Evolutionary conservation across 2,888 invertebrate genomes (phyloP).

Genomic region (Ophion obscuratus): DNA sequence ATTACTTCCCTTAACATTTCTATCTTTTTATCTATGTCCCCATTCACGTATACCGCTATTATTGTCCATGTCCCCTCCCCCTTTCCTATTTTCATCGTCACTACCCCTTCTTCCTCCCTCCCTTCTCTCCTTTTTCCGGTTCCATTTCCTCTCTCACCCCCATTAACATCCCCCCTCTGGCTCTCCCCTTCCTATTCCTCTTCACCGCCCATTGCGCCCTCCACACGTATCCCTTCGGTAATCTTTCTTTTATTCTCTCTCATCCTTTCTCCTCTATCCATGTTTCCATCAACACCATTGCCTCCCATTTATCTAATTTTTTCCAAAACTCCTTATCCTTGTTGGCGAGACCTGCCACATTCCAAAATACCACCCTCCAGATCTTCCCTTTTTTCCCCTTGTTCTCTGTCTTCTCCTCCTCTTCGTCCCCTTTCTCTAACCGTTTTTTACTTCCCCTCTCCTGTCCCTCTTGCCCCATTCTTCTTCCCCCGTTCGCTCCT

Average conservation of each 20-base stretch:
- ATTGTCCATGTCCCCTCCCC: conserved; percentile 36
- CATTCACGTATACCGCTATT: too few relatives aligned
- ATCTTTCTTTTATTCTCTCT: neutral
- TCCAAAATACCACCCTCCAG: too few relatives aligned
- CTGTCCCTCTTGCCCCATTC: neutral
- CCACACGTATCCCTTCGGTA: neutral
- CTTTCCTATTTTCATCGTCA: neutral
- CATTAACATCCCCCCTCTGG: too few relatives aligned
- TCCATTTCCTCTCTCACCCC: conserved; percentile 12
- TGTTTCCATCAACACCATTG: conserved; percentile 6
- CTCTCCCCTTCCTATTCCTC: conserved; percentile 49
- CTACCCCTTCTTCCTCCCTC: conserved; percentile 2
- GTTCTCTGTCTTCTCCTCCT: neutral
- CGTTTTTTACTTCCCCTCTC: neutral
- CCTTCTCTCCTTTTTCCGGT: conserved; percentile 5
- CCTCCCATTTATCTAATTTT: neutral
- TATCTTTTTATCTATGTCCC: too few relatives aligned
- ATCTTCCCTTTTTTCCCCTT: neutral
- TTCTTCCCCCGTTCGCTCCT: neutral
- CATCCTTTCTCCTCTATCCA: neutral
- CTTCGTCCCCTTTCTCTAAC: neutral
- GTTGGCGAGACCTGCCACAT: neutral
- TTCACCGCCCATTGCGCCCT: conserved; percentile 24
- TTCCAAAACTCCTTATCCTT: conserved; percentile 13
- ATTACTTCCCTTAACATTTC: too few relatives aligned